Conservation (phyloP, 2,888 invertebrate species). For the Ptilodon capucinus region DNA sequence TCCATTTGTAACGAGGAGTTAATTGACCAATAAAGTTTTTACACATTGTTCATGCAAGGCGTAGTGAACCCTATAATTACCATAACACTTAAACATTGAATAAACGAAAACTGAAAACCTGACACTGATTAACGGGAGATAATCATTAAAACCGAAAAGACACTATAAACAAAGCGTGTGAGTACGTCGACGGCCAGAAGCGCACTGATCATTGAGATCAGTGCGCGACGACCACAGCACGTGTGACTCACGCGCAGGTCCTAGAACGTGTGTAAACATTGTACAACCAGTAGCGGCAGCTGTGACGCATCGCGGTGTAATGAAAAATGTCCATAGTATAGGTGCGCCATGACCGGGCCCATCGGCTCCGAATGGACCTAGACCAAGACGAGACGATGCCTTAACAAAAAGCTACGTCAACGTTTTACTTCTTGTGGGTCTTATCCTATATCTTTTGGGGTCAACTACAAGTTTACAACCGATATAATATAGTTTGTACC, state of each 20-base stretch:
- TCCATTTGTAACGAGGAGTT: constrained; percentile 54
- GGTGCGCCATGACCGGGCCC: constrained; percentile 53
- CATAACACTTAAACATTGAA: constrained; percentile 15
- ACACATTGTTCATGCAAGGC: constrained; percentile 34
- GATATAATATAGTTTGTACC: too few species aligned
- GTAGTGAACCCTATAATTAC: constrained; percentile 10
- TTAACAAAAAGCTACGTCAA: constrained; percentile 25
- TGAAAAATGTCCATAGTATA: constrained; percentile 56
- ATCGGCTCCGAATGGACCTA: constrained; percentile 33
- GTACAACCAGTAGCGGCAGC: constrained; percentile 51
- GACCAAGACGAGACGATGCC: constrained; percentile 34
- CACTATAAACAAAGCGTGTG: constrained; percentile 39
- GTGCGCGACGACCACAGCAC: constrained; percentile 48
- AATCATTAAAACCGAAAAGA: constrained; percentile 15
- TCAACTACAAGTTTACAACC: too few species aligned
- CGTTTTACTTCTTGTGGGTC: too few species aligned
- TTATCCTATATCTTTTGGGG: too few species aligned
- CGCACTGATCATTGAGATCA: constrained; percentile 56
- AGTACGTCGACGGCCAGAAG: constrained; percentile 46
- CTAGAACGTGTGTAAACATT: constrained; percentile 68
- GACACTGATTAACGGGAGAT: constrained; percentile 13
- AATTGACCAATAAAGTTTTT: constrained; percentile 49
- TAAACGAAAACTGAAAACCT: constrained; percentile 22
- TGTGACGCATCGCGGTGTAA: constrained; percentile 63
- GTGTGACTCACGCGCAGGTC: constrained; percentile 70